Conservation (phyloP, 2,113 vertebrate genomes). For the Ptychochromis oligacanthus region DNA sequence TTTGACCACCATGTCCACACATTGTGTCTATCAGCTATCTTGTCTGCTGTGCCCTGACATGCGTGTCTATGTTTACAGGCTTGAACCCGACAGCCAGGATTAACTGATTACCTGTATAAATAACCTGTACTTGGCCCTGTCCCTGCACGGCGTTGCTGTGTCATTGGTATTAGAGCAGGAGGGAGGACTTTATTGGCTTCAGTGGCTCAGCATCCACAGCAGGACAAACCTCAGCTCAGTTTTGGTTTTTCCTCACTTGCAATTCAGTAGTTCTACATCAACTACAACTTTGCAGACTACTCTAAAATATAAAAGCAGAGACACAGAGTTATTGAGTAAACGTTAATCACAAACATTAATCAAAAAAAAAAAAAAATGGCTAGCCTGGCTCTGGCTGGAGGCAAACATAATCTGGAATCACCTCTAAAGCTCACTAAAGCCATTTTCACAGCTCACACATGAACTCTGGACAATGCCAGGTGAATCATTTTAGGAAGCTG, state of each 20-base stretch:
- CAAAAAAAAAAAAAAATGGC: too few relatives aligned
- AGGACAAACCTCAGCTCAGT: background rate
- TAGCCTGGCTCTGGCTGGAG: too few relatives aligned
- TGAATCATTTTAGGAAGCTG: background rate
- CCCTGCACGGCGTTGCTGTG: slow-evolving; percentile 46
- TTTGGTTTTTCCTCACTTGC: background rate
- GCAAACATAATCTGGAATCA: background rate
- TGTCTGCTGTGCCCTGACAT: slow-evolving; percentile 41
- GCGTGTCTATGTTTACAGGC: slow-evolving; percentile 40
- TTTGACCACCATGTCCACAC: background rate
- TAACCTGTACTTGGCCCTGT: slow-evolving; percentile 60
- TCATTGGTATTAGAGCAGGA: slow-evolving; percentile 51
- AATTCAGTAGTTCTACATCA: background rate
- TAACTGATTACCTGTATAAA: slow-evolving; percentile 76
- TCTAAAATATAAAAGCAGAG: background rate
- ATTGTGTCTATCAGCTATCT: slow-evolving; percentile 31
- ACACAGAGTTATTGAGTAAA: too few relatives aligned
- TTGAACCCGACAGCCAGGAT: slow-evolving; percentile 49
- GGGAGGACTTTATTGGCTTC: background rate
- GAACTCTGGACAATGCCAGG: background rate
- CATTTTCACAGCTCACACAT: background rate
- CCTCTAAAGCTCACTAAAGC: background rate
- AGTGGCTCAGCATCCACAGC: slow-evolving; percentile 4
- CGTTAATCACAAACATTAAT: too few relatives aligned
- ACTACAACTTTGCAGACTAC: background rate